These are phyloP conservation scores for Branchipolynoe longqiensis DNA, from an alignment of 2,888 invertebrate species.

Conservation along the genomic window DNA sequence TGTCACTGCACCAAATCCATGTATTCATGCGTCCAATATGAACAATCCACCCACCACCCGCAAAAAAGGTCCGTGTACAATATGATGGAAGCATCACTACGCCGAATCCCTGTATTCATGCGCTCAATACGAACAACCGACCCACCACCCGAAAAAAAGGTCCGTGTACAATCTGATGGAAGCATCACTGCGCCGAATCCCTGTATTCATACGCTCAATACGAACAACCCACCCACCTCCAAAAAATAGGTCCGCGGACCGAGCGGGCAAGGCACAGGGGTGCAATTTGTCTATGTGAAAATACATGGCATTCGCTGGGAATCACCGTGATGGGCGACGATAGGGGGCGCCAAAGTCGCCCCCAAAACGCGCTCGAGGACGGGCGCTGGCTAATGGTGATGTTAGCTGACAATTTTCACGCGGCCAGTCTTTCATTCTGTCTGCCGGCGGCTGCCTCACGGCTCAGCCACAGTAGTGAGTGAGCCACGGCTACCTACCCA, in stretches of 20 bases:
- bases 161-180: too few species aligned
- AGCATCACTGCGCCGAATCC: too few species aligned
- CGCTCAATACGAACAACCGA: too few species aligned
- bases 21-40: too few species aligned
- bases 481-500: too few species aligned
- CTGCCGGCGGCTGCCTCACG: too few species aligned
- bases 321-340: not conserved
- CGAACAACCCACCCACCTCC: too few species aligned
- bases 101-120: conserved; percentile 1
- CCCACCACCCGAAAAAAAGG: conserved; percentile 1
- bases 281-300: conserved; percentile 25
- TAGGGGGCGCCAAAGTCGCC: conserved; percentile 2
- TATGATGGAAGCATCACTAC: too few species aligned
- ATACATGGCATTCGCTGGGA: not conserved
- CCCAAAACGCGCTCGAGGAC: not conserved
- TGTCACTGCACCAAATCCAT: not conserved
- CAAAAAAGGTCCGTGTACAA: too few species aligned
- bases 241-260: conserved; percentile 1
- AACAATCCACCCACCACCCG: too few species aligned
- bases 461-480: too few species aligned
- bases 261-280: not conserved
- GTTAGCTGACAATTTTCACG: not conserved
- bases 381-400: not conserved
- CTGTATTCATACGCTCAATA: conserved; percentile 17
- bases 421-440: conserved; percentile 16